Evolutionary conservation across 2,797 vertebrate genomes (phyloP), one percentile per base, ranked within the genome.

Genomic region (Hyperoplus lanceolatus): DNA sequence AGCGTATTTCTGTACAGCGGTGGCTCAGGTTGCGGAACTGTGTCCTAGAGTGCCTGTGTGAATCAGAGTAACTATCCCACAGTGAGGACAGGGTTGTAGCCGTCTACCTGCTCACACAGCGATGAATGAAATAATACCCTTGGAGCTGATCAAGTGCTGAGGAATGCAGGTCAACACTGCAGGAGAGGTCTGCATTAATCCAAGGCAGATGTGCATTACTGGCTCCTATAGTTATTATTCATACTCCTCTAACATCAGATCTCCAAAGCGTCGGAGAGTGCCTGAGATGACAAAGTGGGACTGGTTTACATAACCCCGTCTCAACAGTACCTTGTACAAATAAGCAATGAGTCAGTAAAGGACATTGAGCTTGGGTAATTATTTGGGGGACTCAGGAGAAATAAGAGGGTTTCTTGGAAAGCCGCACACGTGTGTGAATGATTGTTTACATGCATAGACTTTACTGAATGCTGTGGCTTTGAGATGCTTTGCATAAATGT

Each of bases 261-360:
- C 70, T 86, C 90, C 85, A 90, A 80, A 90, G 80, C 89, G 82
- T 51, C 65, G 48, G 82, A 83, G 89, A 92, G 88, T 88, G 90
- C 77, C 82, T 48, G 86, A 88, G 82, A 93, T 88, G 91, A 93
- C 90, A 92, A 88, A 90, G 81, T 89, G 81, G 86, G 76, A 90
- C 92, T 89, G 90, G 93, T 93, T 95, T 95, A 91, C 90, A 89
- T 95, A 94, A 95, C 91, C 94, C 80, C 48, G 81, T 87, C 90
- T 93, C 90, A 89, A 92, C 93, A 93, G 92, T 91, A 92, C 86
- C 84, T 83, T 83, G 83, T 82, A 79, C 80, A 94, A 95, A 95
- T 90, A 94, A 93, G 91, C 91, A 85, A 67, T 42, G 62, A 76
- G 90, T 92, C 90, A 91, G 80, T 89, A 87, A 88, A 49, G 89